Evolutionary conservation across 2,888 invertebrate species (phyloP).

Genomic region (Tholera decimalis): DNA sequence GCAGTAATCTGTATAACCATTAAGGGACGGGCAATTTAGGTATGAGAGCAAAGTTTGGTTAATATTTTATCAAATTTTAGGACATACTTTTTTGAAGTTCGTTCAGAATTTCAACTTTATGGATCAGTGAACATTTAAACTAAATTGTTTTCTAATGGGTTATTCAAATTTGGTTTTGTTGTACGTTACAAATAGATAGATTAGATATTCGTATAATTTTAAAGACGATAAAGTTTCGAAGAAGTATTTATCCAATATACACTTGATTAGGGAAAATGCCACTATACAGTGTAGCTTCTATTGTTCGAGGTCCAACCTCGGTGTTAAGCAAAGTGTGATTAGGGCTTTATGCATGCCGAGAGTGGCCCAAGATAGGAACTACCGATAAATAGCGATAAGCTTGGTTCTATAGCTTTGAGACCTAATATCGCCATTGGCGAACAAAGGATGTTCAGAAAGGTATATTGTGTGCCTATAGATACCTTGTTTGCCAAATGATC

Average conservation of each 20-base stretch:
- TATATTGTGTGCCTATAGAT: conserved; percentile 20
- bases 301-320: conserved; percentile 37
- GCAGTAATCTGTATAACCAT: conserved; percentile 26
- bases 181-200: not conserved
- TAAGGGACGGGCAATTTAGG: conserved; percentile 10
- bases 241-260: too few relatives aligned
- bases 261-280: conserved; percentile 14
- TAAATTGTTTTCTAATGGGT: conserved; percentile 4
- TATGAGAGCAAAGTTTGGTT: not conserved
- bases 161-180: conserved; percentile 9
- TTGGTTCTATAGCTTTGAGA: conserved; percentile 37
- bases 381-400: conserved; percentile 48
- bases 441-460: conserved; percentile 38
- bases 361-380: conserved; percentile 46
- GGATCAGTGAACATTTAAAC: conserved; percentile 10
- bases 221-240: not conserved
- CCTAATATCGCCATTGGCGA: conserved; percentile 43
- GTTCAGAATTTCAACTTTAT: conserved; percentile 16
- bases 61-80: conserved; percentile 11
- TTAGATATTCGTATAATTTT: not conserved
- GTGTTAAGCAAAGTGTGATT: conserved; percentile 41
- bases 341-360: conserved; percentile 52
- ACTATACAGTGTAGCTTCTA: conserved; percentile 22
- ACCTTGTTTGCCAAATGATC: conserved; percentile 3
- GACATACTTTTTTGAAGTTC: not conserved